phyloP scores from a whole-genome alignment of 2,113 vertebrate genomes.

The Thamnaconus septentrionalis region DNA sequence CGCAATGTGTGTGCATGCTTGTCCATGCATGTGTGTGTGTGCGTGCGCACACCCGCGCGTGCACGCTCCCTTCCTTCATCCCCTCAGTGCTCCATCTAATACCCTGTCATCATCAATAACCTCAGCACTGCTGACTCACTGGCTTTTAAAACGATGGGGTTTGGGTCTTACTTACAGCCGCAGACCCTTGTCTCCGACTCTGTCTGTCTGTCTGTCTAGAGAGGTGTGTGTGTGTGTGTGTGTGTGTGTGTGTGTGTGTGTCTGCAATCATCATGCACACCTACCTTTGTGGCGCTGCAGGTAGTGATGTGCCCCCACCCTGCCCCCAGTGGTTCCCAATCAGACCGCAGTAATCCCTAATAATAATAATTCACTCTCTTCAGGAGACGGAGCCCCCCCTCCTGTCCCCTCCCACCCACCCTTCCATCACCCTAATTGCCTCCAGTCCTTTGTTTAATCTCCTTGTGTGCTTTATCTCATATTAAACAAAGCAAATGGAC shows the following conservation, averaged over 20 bases:
- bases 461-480: slow-evolving; percentile 27
- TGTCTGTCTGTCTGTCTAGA: slow-evolving; percentile 34
- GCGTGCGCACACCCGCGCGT: slow-evolving; percentile 31
- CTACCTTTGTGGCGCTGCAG: slow-evolving; percentile 15
- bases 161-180: slow-evolving; percentile 61
- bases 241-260: background rate
- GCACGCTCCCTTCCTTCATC: slow-evolving; percentile 35
- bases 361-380: slow-evolving; percentile 54
- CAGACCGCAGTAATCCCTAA: slow-evolving; percentile 39
- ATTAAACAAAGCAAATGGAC: slow-evolving; percentile 14
- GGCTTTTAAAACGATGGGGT: slow-evolving; percentile 65
- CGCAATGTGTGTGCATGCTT: background rate
- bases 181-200: slow-evolving; percentile 66
- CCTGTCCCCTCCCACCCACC: slow-evolving; percentile 7
- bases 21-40: slow-evolving; percentile 5
- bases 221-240: background rate
- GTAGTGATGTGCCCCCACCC: slow-evolving; percentile 25
- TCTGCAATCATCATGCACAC: slow-evolving; percentile 8
- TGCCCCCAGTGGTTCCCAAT: slow-evolving; percentile 33
- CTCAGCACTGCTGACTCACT: slow-evolving; percentile 71
- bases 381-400: slow-evolving; percentile 49
- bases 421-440: slow-evolving; percentile 47
- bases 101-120: slow-evolving; percentile 79
- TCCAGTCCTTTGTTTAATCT: slow-evolving; percentile 46
- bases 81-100: slow-evolving; percentile 46